These are phyloP conservation scores for Mus spicilegus DNA, from an alignment of 2,113 vertebrate genomes.

Conservation along the genomic window DNA sequence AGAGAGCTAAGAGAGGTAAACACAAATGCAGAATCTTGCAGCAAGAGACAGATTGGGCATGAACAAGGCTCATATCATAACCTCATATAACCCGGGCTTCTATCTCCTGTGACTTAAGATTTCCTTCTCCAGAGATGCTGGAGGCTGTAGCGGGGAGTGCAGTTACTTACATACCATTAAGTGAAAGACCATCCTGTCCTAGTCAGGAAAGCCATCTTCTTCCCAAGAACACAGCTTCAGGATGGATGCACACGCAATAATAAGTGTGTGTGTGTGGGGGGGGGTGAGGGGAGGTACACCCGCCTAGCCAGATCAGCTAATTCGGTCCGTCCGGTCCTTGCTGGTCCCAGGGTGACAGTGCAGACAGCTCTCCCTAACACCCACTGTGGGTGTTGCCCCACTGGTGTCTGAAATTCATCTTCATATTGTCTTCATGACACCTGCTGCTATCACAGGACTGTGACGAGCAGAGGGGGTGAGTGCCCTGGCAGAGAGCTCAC, in stretches of 20 bases:
- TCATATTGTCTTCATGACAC: background rate
- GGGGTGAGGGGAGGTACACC: no score
- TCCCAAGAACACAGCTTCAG: background rate
- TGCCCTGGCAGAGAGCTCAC: background rate
- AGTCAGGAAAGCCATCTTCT: background rate
- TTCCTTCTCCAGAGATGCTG: background rate
- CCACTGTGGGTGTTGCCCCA: background rate
- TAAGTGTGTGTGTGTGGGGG: no score
- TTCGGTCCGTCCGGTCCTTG: no score
- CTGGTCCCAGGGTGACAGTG: background rate
- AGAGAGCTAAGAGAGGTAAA: background rate
- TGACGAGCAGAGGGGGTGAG: background rate
- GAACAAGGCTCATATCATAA: background rate
- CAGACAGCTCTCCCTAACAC: background rate
- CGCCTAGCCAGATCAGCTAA: background rate
- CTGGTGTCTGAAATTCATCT: background rate
- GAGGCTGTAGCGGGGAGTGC: background rate
- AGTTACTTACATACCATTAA: background rate
- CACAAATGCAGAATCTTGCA: background rate
- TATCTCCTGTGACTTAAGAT: background rate
- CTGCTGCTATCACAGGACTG: background rate
- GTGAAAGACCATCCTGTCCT: background rate
- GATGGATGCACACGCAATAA: background rate
- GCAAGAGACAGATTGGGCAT: background rate
- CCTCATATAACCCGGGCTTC: background rate